Evolutionary conservation across 2,888 invertebrate genomes (phyloP).

Genomic region (Steinernema carpocapsae): DNA sequence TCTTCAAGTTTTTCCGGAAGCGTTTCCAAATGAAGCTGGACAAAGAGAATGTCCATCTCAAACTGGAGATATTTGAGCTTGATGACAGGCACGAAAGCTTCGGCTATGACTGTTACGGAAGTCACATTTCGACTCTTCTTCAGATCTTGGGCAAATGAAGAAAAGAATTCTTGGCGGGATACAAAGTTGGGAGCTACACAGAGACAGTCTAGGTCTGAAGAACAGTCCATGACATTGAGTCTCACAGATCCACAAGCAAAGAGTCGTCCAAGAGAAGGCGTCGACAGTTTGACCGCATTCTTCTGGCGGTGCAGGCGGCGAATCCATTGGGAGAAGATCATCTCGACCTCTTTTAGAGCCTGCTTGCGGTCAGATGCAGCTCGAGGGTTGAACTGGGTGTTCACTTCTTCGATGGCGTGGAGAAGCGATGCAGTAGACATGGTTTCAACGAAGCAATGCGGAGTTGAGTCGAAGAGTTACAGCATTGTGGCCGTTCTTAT

Average conservation of each 20-base stretch:
- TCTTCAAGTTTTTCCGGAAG: conserved; percentile 81
- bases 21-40: conserved; percentile 86
- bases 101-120: conserved; percentile 81
- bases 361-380: too few species aligned
- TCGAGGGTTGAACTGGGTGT: too few species aligned
- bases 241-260: conserved; percentile 96
- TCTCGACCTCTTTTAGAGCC: too few species aligned
- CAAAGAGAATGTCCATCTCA: conserved; percentile 93
- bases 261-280: too few species aligned
- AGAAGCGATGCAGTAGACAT: too few species aligned
- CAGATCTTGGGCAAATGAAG: conserved; percentile 87
- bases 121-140: conserved; percentile 75
- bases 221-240: conserved; percentile 90
- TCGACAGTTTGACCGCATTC: too few species aligned
- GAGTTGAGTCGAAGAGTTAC: too few species aligned
- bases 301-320: too few species aligned
- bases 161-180: conserved; percentile 89
- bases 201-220: conserved; percentile 97
- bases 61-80: conserved; percentile 98
- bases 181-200: conserved; percentile 97
- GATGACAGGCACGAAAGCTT: conserved; percentile 95
- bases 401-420: too few species aligned
- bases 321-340: too few species aligned
- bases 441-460: too few species aligned
- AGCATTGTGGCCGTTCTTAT: too few species aligned